Conservation (phyloP, 1,140 invertebrate genomes). For the Drosophila biarmipes region DNA sequence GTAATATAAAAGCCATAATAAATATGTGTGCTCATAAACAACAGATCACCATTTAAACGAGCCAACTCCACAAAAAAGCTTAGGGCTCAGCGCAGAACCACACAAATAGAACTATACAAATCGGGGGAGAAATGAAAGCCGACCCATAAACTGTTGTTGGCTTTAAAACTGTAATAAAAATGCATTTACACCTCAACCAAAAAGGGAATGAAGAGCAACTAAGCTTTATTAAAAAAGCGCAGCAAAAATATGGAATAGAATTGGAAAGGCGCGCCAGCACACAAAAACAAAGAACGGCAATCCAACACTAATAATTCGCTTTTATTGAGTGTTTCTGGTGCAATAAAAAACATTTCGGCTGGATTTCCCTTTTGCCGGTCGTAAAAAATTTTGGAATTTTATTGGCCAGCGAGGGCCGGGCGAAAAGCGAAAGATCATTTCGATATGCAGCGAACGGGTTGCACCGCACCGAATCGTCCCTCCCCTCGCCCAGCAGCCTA, state of each 20-base stretch:
- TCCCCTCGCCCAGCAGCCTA: constrained; percentile 26
- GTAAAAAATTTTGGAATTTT: constrained; percentile 62
- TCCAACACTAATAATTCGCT: constrained; percentile 77
- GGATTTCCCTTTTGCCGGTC: constrained; percentile 65
- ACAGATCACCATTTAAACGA: constrained; percentile 53
- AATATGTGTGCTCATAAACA: constrained; percentile 34
- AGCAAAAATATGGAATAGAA: constrained; percentile 32
- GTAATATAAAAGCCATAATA: constrained; percentile 42
- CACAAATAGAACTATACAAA: constrained; percentile 19
- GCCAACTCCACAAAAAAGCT: constrained; percentile 9
- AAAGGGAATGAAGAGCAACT: constrained; percentile 13
- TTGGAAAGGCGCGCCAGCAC: constrained; percentile 3
- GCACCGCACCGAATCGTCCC: constrained; percentile 23
- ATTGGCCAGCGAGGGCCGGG: constrained; percentile 40
- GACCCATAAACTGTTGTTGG: constrained; percentile 37
- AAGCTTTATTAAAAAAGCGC: constrained; percentile 14
- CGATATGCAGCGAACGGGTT: constrained; percentile 36
- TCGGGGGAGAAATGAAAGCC: constrained; percentile 6
- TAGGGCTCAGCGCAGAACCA: constrained; percentile 1
- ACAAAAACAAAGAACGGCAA: constrained; percentile 42
- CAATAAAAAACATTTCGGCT: constrained; percentile 72
- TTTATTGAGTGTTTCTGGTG: constrained; percentile 83
- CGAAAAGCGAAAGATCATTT: constrained; percentile 29
- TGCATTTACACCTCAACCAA: constrained; percentile 56
- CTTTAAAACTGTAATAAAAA: constrained; percentile 65